Base-by-base conservation (phyloP, 2,113 vertebrate species). In the Asarcornis scutulata region DNA sequence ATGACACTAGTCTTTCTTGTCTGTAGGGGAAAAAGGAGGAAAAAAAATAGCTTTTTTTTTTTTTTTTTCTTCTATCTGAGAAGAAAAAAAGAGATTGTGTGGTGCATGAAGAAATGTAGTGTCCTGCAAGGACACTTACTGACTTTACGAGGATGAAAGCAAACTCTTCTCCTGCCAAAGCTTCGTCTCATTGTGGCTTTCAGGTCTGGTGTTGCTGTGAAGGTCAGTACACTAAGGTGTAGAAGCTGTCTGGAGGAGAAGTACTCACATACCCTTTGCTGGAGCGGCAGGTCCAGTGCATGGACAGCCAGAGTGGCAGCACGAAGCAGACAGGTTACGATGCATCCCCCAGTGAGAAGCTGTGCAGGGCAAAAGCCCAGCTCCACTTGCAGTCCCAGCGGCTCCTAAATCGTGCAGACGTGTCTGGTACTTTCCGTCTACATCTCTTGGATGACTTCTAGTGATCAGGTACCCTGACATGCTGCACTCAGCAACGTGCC, bases 361-460 rank as follows among this genome's bases (percentile, higher is more conserved):
- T 32, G 34, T 2, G 1, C 27, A 13, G 36, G 16, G 25, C 1
- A 1, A 36, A 26, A 0, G 4, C 31, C 10, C 46, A 40, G 11
- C 55, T 89, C 60, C 83, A 42, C 18, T 75, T 32, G 1, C 16
- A 26, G 38, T 26, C 6, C 1, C 2, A 50, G 53, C 16, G 81
- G 25, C 18, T 55, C 27, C 60, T 67, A 8, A 32, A 34, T 38
- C 48, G 4, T 8, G 13, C 2, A 13, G 36, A 40, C 60, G 20
- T 52, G 34, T 31, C 59, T 66, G 31, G 26, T 44, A 4, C 59
- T 58, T 76, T 68, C 29, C 27, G 14, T 67, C 5, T 34, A 62
- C 55, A 11, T 67, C 59, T 74, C 44, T 56, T 9, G 11, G 72
- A 29, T 44, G 14, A 36, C 38, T 69, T 90, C 27, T 67, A 22